Evolutionary conservation across 2,113 vertebrate species (phyloP).

Genomic region (Stegostoma tigrinum): DNA sequence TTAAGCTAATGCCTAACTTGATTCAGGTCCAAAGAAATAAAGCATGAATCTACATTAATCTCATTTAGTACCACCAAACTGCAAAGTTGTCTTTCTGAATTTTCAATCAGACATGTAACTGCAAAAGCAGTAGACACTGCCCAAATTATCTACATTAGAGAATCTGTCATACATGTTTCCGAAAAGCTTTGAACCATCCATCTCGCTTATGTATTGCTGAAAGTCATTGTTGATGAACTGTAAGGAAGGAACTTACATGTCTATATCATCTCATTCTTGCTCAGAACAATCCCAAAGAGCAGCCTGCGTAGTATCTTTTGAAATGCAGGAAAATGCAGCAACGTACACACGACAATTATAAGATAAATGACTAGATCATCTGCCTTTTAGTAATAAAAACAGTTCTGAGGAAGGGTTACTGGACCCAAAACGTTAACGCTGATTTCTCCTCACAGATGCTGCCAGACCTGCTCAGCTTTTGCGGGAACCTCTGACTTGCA

Average conservation of each 20-base stretch:
- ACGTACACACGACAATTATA: too few relatives aligned
- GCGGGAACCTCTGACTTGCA: too few relatives aligned
- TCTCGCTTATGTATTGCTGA: neutral
- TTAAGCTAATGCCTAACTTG: neutral
- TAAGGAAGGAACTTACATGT: neutral
- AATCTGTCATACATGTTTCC: neutral
- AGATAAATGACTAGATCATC: neutral
- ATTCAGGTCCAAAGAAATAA: neutral
- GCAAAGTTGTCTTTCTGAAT: neutral
- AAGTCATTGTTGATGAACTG: neutral
- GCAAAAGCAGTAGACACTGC: neutral
- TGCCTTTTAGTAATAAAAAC: neutral
- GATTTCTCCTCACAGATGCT: too few relatives aligned
- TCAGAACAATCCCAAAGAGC: neutral
- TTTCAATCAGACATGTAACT: neutral
- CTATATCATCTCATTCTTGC: neutral
- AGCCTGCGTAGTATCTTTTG: neutral
- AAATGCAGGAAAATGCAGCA: neutral
- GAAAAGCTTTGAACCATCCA: neutral
- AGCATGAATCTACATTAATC: neutral
- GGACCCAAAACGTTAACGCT: too few relatives aligned
- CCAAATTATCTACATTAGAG: neutral
- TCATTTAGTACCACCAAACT: neutral
- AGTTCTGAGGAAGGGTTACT: too few relatives aligned
- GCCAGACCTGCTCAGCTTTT: too few relatives aligned